Evolutionary conservation across 1,140 invertebrate species (phyloP).

Genomic region (Drosophila biarmipes): DNA sequence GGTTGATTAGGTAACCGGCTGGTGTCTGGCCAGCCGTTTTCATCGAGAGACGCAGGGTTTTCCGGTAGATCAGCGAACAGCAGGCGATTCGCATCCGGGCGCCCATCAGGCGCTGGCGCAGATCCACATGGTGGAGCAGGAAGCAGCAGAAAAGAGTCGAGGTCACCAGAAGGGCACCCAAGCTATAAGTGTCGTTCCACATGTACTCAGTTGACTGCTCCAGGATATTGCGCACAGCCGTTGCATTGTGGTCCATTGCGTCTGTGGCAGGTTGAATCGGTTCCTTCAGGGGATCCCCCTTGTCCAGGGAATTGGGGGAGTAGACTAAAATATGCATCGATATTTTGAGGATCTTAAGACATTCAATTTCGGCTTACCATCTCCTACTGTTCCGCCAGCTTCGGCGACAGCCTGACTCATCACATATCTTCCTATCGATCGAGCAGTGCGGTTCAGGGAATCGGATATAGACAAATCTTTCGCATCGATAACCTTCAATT

Average conservation of each 20-base stretch:
- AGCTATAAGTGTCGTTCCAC: constrained; percentile 67
- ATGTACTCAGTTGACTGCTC: constrained; percentile 28
- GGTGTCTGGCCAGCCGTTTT: constrained; percentile 89
- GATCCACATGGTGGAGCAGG: constrained; percentile 81
- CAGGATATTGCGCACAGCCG: constrained; percentile 4
- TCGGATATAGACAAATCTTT: constrained; percentile 2
- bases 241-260: constrained; percentile 3
- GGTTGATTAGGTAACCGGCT: constrained; percentile 92
- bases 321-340: constrained; percentile 6
- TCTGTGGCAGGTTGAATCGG: background rate
- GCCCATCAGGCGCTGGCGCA: constrained; percentile 79
- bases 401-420: constrained; percentile 12
- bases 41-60: constrained; percentile 88
- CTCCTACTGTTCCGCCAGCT: background rate
- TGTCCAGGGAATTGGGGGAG: constrained; percentile 48
- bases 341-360: background rate
- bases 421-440: constrained; percentile 29
- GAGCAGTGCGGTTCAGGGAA: constrained; percentile 52
- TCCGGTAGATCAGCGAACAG: constrained; percentile 87
- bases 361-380: constrained; percentile 2
- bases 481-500: background rate
- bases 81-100: constrained; percentile 86
- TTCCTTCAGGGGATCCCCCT: constrained; percentile 34
- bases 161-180: constrained; percentile 67
- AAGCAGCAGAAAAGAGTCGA: constrained; percentile 77